Conservation (phyloP, 1,140 invertebrate genomes). For the Melitaea cinxia region DNA sequence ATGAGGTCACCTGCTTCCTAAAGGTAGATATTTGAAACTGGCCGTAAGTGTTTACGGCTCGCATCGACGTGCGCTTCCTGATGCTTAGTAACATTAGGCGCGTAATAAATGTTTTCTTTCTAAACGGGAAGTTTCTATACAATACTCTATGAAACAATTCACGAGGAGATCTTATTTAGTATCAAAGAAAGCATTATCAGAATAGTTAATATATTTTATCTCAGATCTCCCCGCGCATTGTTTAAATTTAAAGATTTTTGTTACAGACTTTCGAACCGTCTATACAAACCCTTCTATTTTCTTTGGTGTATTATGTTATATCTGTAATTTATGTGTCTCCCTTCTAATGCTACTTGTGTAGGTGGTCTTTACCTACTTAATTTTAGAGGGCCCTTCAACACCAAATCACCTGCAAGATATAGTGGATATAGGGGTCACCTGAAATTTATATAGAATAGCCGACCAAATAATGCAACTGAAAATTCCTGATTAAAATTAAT, state of each 20-base stretch:
- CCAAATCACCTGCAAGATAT: constrained; percentile 48
- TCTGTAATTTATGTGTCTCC: constrained; percentile 61
- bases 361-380: constrained; percentile 54
- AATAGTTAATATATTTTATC: neutral
- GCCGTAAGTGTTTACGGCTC: constrained; percentile 74
- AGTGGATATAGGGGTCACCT: constrained; percentile 71
- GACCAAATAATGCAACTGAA: constrained; percentile 53
- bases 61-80: constrained; percentile 75
- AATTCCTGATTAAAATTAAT: constrained; percentile 77
- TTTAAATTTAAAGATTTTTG: constrained; percentile 35
- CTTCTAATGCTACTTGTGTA: constrained; percentile 60
- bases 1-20: constrained; percentile 9
- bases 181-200: neutral
- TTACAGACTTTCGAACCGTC: constrained; percentile 42
- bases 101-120: constrained; percentile 81
- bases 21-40: constrained; percentile 75
- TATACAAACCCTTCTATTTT: constrained; percentile 54
- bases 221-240: constrained; percentile 33
- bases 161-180: constrained; percentile 43
- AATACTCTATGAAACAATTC: constrained; percentile 57
- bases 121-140: constrained; percentile 64
- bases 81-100: constrained; percentile 79
- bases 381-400: constrained; percentile 57
- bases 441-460: constrained; percentile 55
- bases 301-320: constrained; percentile 74